Percentiles rank a stretch among this genome's conserved stretches.
Conservation (phyloP, 30 jellyfish, hydroid and myxozoan species). For the Euphysa ruthae region DNA sequence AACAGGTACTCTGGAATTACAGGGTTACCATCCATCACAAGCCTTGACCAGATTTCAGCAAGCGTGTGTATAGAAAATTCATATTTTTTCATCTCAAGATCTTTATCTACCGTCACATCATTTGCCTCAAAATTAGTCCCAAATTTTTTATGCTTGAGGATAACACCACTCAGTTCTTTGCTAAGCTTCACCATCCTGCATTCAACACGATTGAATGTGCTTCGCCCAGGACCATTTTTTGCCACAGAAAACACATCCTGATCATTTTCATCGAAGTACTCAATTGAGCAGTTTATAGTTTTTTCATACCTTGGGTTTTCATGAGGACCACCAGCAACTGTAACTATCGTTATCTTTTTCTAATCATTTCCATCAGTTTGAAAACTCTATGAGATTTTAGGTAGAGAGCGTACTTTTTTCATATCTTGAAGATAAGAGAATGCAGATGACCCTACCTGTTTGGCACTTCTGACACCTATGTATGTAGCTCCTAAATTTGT, state of each 20-base stretch:
- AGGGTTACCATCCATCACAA: too few species aligned
- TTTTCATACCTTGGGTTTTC: constrained; percentile 53
- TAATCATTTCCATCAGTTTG: too few species aligned
- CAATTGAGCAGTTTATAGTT: constrained; percentile 46
- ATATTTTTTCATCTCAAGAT: neutral
- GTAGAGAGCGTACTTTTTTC: constrained; percentile 40
- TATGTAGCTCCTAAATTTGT: too few species aligned
- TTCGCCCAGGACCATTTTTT: constrained; percentile 59
- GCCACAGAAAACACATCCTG: constrained; percentile 54
- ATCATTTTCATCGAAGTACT: constrained; percentile 40
- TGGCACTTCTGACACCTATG: too few species aligned
- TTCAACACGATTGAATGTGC: constrained; percentile 38
- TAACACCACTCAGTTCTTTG: constrained; percentile 12
- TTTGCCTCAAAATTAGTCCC: too few species aligned
- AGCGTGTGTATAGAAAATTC: neutral
- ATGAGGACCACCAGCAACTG: constrained; percentile 49
- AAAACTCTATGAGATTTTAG: constrained; percentile 32
- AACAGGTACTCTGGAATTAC: too few species aligned
- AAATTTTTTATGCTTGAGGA: neutral
- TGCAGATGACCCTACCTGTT: too few species aligned
- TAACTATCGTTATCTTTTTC: too few species aligned
- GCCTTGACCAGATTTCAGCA: too few species aligned
- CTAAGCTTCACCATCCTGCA: constrained; percentile 27
- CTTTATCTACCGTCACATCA: neutral
- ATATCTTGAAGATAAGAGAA: constrained; percentile 48